These are phyloP conservation scores for Noctua janthe DNA, from an alignment of 2,888 invertebrate species.

Conservation along the genomic window DNA sequence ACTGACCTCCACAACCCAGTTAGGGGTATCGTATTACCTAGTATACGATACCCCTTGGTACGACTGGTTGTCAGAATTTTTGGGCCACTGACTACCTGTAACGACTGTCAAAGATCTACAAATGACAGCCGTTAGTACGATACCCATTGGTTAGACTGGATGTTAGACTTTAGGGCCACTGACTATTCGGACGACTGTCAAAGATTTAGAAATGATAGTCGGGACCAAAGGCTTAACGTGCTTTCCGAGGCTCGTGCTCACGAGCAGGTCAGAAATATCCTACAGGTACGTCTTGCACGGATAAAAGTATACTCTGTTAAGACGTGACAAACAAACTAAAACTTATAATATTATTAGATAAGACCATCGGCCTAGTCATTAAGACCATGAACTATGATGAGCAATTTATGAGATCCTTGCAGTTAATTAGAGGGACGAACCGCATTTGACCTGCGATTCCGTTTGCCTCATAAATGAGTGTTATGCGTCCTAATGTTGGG, in stretches of 20 bases:
- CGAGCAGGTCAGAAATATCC: background rate
- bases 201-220: background rate
- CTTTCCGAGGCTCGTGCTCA: background rate
- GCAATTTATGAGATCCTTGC: conserved; percentile 56
- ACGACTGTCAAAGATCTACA: background rate
- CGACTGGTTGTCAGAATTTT: background rate
- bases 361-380: conserved; percentile 46
- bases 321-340: background rate
- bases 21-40: background rate
- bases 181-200: background rate
- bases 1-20: background rate
- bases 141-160: background rate
- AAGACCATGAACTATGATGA: conserved; percentile 59
- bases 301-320: background rate
- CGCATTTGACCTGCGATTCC: conserved; percentile 53
- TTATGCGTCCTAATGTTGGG: conserved; percentile 46
- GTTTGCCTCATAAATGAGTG: conserved; percentile 34
- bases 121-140: background rate
- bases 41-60: background rate
- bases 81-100: background rate
- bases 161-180: background rate
- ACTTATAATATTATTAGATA: background rate
- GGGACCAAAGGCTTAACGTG: background rate
- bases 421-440: conserved; percentile 47
- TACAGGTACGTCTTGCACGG: background rate